Evolutionary conservation across 2,113 vertebrate species (phyloP).

Genomic region (Lamprologus ornatipinnis): DNA sequence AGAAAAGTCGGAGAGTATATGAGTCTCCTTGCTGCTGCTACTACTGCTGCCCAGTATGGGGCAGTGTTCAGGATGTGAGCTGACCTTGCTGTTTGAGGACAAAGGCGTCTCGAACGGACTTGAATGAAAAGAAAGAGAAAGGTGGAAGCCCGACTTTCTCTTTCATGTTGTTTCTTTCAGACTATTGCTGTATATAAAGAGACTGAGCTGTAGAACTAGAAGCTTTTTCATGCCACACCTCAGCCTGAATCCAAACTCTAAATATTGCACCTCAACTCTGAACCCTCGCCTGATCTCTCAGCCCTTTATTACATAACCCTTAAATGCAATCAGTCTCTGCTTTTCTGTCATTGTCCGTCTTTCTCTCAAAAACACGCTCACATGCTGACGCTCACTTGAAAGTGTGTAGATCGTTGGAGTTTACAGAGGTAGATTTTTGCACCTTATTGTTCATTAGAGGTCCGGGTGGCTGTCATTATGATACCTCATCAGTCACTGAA

Average conservation of each 20-base stretch:
- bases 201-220: constrained; percentile 42
- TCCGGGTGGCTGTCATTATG: constrained; percentile 41
- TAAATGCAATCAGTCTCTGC: neutral
- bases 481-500: constrained; percentile 51
- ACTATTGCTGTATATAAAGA: constrained; percentile 51
- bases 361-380: neutral
- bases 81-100: constrained; percentile 34
- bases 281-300: neutral
- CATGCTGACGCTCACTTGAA: constrained; percentile 32
- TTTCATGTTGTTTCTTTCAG: neutral
- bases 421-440: constrained; percentile 58
- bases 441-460: constrained; percentile 59
- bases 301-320: constrained; percentile 16
- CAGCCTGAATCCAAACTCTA: constrained; percentile 45
- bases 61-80: constrained; percentile 13
- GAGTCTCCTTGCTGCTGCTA: constrained; percentile 58
- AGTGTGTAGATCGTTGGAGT: constrained; percentile 36
- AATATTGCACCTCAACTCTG: constrained; percentile 43
- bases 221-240: constrained; percentile 39
- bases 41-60: constrained; percentile 48
- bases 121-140: neutral
- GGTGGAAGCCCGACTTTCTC: neutral
- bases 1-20: constrained; percentile 26
- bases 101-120: neutral
- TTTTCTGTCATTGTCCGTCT: neutral